Base-by-base conservation (phyloP, 2,888 invertebrate species). In the Hermodice carunculata region DNA sequence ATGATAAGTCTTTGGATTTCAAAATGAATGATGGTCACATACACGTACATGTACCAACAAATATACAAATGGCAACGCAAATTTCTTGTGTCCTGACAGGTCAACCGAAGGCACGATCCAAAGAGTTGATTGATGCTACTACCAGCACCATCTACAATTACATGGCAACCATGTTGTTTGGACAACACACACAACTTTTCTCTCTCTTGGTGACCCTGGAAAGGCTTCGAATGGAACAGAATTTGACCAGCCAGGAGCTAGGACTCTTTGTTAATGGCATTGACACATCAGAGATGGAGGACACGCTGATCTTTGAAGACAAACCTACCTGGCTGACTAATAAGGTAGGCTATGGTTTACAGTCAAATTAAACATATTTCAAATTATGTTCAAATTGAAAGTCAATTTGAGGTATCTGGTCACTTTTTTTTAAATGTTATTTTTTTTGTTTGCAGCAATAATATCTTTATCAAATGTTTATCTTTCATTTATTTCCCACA, bases 221-320 rank as follows among this genome's bases (percentile, higher is more conserved):
- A 69, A 73, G 78, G 28, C 71, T 84, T 67, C 66, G 77, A 32
- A 69, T 79, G 57, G 64, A 66, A n/a, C 71, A 75, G 44, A 76
- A 80, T 48, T 77, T 82, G 17, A 78, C 79, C 31, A 72, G 66
- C 48, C 77, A 80, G 67, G 85, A 85, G 59, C 71, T 83, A 14
- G 78, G 78, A 34, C 67, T 84, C 37, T 85, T 83, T 70, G 76
- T 85, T 29, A 81, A 83, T 66, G 84, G 82, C 22, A 78, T 83
- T 63, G 78, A 81, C 52, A 79, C 80, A 43, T 73, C 74, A 17
- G 78, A 78, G 1, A 53, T 81, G 5, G 78, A 78, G 49, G 78
- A 79, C 53, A 58, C 65, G 1, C 61, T 74, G n/a, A 56, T 78
- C n/a, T 61, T 77, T 65, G 79, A 79, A 31, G 72, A 78, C 43